These are phyloP conservation scores for Prolemur simus DNA, from an alignment of 2,113 vertebrate genomes.

Conservation along the genomic window DNA sequence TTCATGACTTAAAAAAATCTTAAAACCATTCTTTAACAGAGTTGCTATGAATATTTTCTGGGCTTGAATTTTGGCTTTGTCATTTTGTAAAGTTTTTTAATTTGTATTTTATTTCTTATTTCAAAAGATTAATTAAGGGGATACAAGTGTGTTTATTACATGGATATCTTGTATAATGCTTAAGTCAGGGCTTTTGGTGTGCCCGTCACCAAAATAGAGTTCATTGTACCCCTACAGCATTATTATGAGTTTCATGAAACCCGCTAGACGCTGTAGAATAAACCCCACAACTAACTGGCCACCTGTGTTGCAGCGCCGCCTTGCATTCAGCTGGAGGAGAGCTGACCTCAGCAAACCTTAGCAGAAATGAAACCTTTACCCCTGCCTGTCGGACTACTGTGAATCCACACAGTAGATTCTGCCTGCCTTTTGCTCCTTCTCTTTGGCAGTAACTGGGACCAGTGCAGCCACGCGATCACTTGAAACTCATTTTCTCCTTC, in stretches of 20 bases:
- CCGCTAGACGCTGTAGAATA: background rate
- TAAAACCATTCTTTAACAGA: too few species aligned
- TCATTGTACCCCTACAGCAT: background rate
- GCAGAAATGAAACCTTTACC: background rate
- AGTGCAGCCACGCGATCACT: background rate
- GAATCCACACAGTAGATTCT: background rate
- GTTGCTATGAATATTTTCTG: too few species aligned
- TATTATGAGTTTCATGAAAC: background rate
- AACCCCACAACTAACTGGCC: background rate
- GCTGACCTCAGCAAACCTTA: background rate
- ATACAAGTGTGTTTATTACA: too few species aligned
- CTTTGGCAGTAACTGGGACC: background rate
- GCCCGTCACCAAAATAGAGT: too few species aligned
- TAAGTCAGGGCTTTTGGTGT: too few species aligned
- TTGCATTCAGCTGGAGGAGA: background rate
- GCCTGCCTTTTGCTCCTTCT: background rate
- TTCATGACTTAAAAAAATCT: too few species aligned
- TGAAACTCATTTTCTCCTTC: constrained; percentile 17
- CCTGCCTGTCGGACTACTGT: background rate
- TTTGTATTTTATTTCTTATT: too few species aligned
- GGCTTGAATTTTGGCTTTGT: too few species aligned
- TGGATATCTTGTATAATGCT: too few species aligned
- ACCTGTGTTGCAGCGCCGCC: background rate
- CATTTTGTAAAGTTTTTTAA: too few species aligned
- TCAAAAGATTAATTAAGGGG: too few species aligned